Base-by-base conservation (phyloP, 2,797 vertebrate genomes). In the Uromys caudimaculatus region DNA sequence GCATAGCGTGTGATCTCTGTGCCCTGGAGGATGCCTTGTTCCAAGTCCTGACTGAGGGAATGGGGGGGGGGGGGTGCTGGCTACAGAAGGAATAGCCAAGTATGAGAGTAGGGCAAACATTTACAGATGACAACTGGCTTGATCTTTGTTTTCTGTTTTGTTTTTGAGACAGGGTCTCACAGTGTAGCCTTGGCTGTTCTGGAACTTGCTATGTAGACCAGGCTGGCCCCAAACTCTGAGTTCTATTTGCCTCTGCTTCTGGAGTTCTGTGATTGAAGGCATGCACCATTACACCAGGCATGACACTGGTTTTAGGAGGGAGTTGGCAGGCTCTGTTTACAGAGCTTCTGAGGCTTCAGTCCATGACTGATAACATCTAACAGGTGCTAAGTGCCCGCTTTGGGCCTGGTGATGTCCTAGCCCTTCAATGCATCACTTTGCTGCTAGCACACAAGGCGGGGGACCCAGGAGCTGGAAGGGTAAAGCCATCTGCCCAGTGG, bases 361-460 rank as follows among this genome's bases (percentile, higher is more conserved):
- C 69, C n/a, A 38, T 52, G 50, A 23, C 29, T 0, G 17, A 21
- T 50, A 14, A 3, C 8, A 35, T 21, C 54, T 76, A 60, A 32
- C 32, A 3, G 0, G 52, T 19, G 3, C 8, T 12, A 27, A 81
- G 62, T 1, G 0, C 54, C n/a, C 13, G 9, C 32, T 14, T 4
- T 23, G 79, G 64, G 64, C 79, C 73, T 23, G 67, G 47, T 6
- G 0, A 54, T 1, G 10, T 47, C 52, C 35, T 71, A 38, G 78
- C 9, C 7, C 73, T 91, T 73, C 27, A 47, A 1, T 81, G 62
- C 27, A 16, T n/a, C 12, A 0, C 23, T 17, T 97, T 29, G 7
- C 35, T 35, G 17, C 64, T 5, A 6, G 21, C 2, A 8, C 7
- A 17, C 0, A 0, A 23, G 11, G 21, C 0, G 0, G 79, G 73